These are phyloP conservation scores for Apantesis nais DNA, from an alignment of 2,888 invertebrate genomes.

Conservation along the genomic window DNA sequence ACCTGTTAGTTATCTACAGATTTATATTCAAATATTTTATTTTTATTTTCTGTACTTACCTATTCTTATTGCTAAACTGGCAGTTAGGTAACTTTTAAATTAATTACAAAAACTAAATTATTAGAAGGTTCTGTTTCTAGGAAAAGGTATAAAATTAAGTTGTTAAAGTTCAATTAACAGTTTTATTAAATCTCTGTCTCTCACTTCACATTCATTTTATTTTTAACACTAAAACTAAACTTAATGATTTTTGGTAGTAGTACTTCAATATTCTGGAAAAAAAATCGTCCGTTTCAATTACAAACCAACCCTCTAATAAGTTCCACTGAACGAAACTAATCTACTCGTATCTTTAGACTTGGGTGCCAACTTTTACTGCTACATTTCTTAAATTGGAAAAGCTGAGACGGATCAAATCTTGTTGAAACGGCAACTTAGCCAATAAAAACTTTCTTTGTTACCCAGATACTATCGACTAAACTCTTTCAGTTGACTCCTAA, in stretches of 20 bases:
- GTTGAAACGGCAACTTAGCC: conserved; percentile 69
- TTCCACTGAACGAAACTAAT: conserved; percentile 44
- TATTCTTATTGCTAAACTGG: too few relatives aligned
- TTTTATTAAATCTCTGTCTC: background rate
- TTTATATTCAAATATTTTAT: background rate
- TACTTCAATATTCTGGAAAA: background rate
- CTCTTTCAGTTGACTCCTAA: conserved; percentile 68
- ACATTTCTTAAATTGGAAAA: conserved; percentile 80
- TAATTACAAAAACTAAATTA: background rate
- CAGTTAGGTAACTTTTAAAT: too few relatives aligned
- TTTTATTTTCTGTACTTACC: too few relatives aligned
- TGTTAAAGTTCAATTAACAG: background rate
- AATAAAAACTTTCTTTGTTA: conserved; percentile 85
- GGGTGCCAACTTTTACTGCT: conserved; percentile 64
- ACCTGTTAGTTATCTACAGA: too few relatives aligned
- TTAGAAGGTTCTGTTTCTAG: too few relatives aligned
- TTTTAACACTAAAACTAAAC: too few relatives aligned
- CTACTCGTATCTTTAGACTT: conserved; percentile 43
- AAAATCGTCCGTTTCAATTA: background rate
- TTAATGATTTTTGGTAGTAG: background rate
- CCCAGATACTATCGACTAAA: conserved; percentile 75
- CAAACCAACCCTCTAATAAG: conserved; percentile 20
- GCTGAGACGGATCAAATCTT: conserved; percentile 72
- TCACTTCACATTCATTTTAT: background rate
- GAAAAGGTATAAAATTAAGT: background rate